phyloP scores from a whole-genome alignment of 2,888 invertebrate genomes.

The Trichacis sp. region DNA sequence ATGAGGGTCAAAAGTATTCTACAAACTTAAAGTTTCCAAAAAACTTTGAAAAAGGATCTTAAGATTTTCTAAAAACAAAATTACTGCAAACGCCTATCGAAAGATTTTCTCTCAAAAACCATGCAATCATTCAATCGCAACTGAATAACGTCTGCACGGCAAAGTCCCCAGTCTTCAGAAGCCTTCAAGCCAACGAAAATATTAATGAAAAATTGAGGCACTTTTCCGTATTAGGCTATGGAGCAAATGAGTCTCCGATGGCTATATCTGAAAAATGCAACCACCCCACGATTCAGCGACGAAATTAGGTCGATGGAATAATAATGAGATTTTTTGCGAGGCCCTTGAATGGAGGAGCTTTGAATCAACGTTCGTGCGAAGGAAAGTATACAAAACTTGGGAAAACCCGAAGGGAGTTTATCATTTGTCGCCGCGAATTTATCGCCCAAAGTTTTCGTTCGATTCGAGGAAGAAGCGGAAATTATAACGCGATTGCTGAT shows the following conservation, averaged over 20 bases:
- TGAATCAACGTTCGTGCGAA: not conserved
- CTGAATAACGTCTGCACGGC: too few species aligned
- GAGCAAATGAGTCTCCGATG: not conserved
- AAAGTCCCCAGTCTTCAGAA: too few species aligned
- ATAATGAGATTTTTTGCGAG: not conserved
- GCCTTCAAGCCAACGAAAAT: not conserved
- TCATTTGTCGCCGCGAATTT: slow-evolving; percentile 2
- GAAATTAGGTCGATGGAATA: slow-evolving; percentile 5
- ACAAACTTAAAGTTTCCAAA: too few species aligned
- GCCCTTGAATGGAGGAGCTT: not conserved
- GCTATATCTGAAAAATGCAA: slow-evolving; percentile 1
- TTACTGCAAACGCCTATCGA: too few species aligned
- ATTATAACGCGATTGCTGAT: not conserved
- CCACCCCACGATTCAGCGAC: not conserved
- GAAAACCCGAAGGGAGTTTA: not conserved
- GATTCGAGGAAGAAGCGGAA: not conserved
- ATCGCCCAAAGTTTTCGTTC: not conserved
- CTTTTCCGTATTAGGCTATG: not conserved
- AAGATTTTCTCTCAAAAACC: too few species aligned
- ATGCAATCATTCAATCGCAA: too few species aligned
- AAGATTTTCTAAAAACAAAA: too few species aligned
- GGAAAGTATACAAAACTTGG: not conserved
- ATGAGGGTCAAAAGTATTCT: too few species aligned
- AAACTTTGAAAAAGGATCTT: too few species aligned
- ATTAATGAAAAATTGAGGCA: not conserved